These are phyloP conservation scores for Mamestra configurata DNA, from an alignment of 1,140 invertebrate species.

Conservation along the genomic window DNA sequence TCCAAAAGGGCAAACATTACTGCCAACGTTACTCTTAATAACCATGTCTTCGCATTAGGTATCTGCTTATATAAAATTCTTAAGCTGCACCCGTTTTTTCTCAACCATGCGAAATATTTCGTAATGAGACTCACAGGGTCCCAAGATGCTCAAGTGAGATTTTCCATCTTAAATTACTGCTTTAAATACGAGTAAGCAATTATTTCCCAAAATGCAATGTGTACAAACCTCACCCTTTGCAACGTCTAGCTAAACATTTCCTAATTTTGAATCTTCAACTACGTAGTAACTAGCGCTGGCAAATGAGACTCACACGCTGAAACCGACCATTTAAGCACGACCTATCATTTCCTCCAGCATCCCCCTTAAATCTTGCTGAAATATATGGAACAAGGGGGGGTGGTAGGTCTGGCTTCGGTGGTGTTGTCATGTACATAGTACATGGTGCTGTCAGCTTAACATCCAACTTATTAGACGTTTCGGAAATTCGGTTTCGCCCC, in stretches of 20 bases:
- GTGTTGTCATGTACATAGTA: conserved; percentile 76
- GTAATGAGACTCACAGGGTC: background rate
- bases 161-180: background rate
- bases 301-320: conserved; percentile 72
- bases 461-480: conserved; percentile 87
- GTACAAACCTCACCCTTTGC: conserved; percentile 51
- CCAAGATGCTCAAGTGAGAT: background rate
- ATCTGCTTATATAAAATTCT: background rate
- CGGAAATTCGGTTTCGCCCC: conserved; percentile 85
- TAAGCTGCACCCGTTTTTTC: background rate
- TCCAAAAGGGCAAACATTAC: background rate
- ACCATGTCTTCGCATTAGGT: conserved; percentile 3
- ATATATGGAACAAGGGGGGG: conserved; percentile 47
- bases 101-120: background rate
- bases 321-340: conserved; percentile 63
- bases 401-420: conserved; percentile 63
- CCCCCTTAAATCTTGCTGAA: conserved; percentile 47
- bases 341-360: conserved; percentile 54
- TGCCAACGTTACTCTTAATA: background rate
- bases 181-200: conserved; percentile 38
- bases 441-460: conserved; percentile 81
- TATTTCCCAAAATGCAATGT: conserved; percentile 52
- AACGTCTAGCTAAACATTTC: conserved; percentile 72
- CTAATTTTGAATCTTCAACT: conserved; percentile 70
- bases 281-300: conserved; percentile 68